Evolutionary conservation across 2,797 vertebrate genomes (phyloP).

Genomic region (Clamator glandarius): DNA sequence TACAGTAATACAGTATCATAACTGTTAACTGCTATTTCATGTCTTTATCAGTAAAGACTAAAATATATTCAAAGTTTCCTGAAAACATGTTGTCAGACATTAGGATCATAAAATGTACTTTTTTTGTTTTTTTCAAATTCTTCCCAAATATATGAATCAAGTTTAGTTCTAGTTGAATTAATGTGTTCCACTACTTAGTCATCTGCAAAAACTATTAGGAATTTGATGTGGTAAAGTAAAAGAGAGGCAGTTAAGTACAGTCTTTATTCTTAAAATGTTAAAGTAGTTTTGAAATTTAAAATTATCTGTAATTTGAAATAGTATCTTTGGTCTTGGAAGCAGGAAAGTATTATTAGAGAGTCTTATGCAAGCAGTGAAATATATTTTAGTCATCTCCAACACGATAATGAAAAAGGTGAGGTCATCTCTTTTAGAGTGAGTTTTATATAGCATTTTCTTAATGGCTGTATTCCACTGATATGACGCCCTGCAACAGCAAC

Average conservation of each 20-base stretch:
- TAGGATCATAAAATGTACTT: neutral
- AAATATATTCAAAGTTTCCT: neutral
- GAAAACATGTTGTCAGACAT: neutral
- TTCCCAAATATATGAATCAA: neutral
- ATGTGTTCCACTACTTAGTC: neutral
- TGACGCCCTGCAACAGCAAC: neutral
- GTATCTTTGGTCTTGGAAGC: neutral
- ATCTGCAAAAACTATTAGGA: neutral
- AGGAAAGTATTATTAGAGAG: neutral
- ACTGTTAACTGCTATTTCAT: neutral
- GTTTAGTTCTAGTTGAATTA: neutral
- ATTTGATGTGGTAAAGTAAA: neutral
- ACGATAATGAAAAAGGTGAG: neutral
- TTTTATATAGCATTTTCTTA: neutral
- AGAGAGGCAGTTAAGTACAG: neutral
- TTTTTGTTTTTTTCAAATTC: neutral
- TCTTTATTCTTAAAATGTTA: neutral
- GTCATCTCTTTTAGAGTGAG: neutral
- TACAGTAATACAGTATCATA: neutral
- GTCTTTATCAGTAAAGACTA: neutral
- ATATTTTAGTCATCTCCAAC: neutral
- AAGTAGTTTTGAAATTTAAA: neutral
- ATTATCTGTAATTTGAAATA: neutral
- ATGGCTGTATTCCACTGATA: neutral
- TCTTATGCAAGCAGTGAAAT: neutral